A percentile compares a stretch with the other conserved stretches of the same genome.
These are phyloP conservation scores for Lepidocyrtoides sp. DNA, from an alignment of 2,888 invertebrate species.

Conservation along the genomic window DNA sequence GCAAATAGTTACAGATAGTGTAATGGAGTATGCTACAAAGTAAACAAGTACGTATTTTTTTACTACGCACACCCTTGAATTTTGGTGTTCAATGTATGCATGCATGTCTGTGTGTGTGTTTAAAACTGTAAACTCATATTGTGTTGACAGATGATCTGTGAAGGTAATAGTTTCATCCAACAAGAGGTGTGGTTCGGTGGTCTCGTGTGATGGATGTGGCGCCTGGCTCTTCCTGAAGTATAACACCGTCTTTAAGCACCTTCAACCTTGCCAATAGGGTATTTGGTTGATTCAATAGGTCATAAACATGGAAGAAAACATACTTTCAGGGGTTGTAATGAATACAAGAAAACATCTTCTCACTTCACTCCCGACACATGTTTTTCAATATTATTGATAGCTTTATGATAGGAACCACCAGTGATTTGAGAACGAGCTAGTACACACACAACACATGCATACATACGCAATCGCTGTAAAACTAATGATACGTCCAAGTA, in stretches of 20 bases:
- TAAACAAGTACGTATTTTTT: no score
- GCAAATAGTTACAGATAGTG: neutral
- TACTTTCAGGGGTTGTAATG: slow-evolving; percentile 78
- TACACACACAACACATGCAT: no score
- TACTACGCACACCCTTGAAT: no score
- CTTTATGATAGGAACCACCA: neutral
- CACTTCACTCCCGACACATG: slow-evolving; percentile 80
- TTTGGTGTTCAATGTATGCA: no score
- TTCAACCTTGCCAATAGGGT: slow-evolving; percentile 82
- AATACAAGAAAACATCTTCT: slow-evolving; percentile 75
- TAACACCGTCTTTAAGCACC: slow-evolving; percentile 84
- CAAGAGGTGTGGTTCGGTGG: slow-evolving; percentile 85
- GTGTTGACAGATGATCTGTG: slow-evolving; percentile 85
- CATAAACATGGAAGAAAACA: slow-evolving; percentile 84
- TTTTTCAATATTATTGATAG: slow-evolving; percentile 52
- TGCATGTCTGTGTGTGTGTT: neutral
- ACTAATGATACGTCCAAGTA: no score
- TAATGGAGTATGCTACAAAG: no score
- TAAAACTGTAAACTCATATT: slow-evolving; percentile 70
- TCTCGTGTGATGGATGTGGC: slow-evolving; percentile 85
- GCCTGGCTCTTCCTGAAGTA: slow-evolving; percentile 85
- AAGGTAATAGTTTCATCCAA: slow-evolving; percentile 85
- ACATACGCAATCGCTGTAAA: no score
- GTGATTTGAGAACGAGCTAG: neutral
- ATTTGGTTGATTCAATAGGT: slow-evolving; percentile 84